Evolutionary conservation across 1,140 invertebrate genomes (phyloP).

Genomic region (Leptopilina clavipes): DNA sequence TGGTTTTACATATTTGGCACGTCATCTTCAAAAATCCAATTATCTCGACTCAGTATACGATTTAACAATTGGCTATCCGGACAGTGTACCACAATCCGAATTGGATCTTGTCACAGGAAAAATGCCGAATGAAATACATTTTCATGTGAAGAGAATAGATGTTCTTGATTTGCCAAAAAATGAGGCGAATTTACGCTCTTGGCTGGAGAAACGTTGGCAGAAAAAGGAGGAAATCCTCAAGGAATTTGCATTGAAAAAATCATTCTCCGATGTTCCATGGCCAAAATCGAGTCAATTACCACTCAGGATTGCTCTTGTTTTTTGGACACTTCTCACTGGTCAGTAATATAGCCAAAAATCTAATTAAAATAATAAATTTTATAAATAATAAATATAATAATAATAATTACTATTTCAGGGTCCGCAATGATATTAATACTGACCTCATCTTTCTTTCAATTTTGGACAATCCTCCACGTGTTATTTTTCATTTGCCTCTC

Average conservation of each 20-base stretch:
- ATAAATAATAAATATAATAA: too few species aligned
- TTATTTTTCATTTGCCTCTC: conserved; percentile 74
- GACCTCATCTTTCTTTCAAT: conserved; percentile 71
- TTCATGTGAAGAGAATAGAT: conserved; percentile 84
- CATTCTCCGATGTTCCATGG: conserved; percentile 66
- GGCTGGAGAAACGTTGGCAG: conserved; percentile 83
- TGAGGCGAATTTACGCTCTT: conserved; percentile 77
- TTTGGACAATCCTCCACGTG: conserved; percentile 73
- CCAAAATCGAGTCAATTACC: conserved; percentile 65
- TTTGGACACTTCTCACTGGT: conserved; percentile 75
- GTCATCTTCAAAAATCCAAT: conserved; percentile 79
- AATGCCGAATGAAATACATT: conserved; percentile 84
- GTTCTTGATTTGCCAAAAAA: conserved; percentile 77
- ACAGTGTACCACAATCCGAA: conserved; percentile 81
- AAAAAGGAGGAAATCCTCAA: conserved; percentile 81
- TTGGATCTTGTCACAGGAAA: conserved; percentile 79
- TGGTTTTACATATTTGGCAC: conserved; percentile 85
- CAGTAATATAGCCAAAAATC: too few species aligned
- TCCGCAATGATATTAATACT: conserved; percentile 70
- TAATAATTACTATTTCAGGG: conserved; percentile 65
- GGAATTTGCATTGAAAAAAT: conserved; percentile 77
- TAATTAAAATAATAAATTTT: too few species aligned
- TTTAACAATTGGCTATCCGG: conserved; percentile 85
- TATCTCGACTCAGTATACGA: conserved; percentile 86
- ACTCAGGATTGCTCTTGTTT: conserved; percentile 74